A percentile compares a stretch with the other conserved stretches of the same genome.
These are phyloP conservation scores for Anomalospiza imberbis DNA, from an alignment of 2,797 vertebrate species.

Conservation along the genomic window DNA sequence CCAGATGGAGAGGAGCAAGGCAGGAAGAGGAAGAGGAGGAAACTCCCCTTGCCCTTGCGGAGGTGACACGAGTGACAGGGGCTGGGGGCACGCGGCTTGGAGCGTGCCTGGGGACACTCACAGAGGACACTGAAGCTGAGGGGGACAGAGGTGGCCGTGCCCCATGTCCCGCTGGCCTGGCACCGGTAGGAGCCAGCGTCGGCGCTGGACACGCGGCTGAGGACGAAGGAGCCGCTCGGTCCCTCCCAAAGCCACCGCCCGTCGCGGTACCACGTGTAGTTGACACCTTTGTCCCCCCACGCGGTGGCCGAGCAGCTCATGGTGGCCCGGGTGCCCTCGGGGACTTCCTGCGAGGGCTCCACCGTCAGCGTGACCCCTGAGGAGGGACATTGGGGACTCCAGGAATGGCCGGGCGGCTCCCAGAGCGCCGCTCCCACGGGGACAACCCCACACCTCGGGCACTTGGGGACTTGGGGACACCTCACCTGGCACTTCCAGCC, in stretches of 20 bases:
- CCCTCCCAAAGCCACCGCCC: constrained; percentile 20
- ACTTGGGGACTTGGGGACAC: not conserved
- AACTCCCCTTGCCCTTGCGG: fast-evolving
- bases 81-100: not conserved
- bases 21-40: not conserved
- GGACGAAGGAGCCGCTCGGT: not conserved
- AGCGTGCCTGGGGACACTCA: constrained; percentile 46
- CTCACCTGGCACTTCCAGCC: constrained; percentile 58
- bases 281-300: not conserved
- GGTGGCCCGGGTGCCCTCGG: constrained; percentile 54
- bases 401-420: fast-evolving
- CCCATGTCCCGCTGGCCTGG: not conserved
- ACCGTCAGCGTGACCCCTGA: constrained; percentile 49
- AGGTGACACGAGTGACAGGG: fast-evolving
- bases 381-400: fast-evolving
- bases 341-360: constrained; percentile 60
- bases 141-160: not conserved
- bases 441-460: fast-evolving
- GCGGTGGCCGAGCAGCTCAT: constrained; percentile 59
- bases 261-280: constrained; percentile 72
- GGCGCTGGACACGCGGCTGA: not conserved
- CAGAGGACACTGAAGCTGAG: constrained; percentile 68
- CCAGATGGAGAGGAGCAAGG: not conserved
- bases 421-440: not conserved
- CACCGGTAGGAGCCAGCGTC: constrained; percentile 72